Evolutionary conservation across 2,888 invertebrate genomes (phyloP), one percentile per base, ranked within the genome.

Genomic region (Mystacides longicornis): DNA sequence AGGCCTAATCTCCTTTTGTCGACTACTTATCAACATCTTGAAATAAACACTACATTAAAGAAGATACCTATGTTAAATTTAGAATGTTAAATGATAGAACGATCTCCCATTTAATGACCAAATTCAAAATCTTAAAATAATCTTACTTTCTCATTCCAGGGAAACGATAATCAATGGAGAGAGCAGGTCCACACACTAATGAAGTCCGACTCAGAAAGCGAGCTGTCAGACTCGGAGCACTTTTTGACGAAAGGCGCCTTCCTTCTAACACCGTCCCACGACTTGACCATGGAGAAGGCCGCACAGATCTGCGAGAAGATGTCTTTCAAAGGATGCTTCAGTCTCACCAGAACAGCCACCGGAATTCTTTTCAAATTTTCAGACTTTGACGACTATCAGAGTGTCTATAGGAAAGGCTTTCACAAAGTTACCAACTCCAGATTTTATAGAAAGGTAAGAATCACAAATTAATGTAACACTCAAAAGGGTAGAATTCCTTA

Each of bases 351-450:
- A 78, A 91, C 91, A 1, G 90, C 91, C 51, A 91, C 90, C 46
- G 91, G 91, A 55, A 90, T 91, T 66, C 81, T 91, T 61, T 91
- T 91, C 77, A 90, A 89, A 73, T 91, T 91, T 74, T 89, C 89
- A 64, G 86, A 86, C 71, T 87, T 89, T 62, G 90, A 90, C 63
- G 91, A 91, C 69, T 91, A 87, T 71, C 88, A 89, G 72, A 85
- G 87, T 69, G 89, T 90, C 62, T 89, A 85, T 78, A 85, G 89
- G 73, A 90, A 90, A 69, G 90, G 89, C 23, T 91, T 91, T 74
- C 89, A 90, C 72, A 87, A 86, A 71, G 89, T 90, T 52, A 91
- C 90, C 55, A 89, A 89, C 23, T 89, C 90, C 50, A 79, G 90
- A 64, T 85, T 90, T 68, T 90, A 91, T 72, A 84, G 89, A 74